Evolutionary conservation across 2,888 invertebrate species (phyloP).

Genomic region (Eurytoma californica): DNA sequence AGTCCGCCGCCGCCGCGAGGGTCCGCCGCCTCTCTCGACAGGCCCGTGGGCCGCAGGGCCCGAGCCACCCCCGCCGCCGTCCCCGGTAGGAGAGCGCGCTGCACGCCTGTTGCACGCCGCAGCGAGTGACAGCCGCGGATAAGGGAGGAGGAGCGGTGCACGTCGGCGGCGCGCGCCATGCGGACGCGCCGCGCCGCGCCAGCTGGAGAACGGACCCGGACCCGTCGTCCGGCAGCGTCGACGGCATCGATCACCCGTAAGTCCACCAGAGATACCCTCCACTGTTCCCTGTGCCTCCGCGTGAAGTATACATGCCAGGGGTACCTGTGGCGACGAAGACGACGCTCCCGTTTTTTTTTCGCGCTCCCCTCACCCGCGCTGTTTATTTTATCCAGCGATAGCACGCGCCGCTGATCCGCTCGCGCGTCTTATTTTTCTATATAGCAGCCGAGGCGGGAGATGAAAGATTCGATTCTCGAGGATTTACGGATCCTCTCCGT

Average conservation of each 20-base stretch:
- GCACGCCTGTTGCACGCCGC: conserved; percentile 31
- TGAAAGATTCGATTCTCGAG: too few relatives aligned
- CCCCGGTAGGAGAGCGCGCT: not conserved
- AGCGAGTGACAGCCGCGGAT: not conserved
- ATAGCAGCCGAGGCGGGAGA: too few relatives aligned
- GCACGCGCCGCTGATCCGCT: too few relatives aligned
- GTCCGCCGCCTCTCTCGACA: too few relatives aligned
- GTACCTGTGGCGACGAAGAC: not conserved
- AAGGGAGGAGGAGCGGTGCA: not conserved
- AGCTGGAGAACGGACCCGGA: conserved; percentile 32
- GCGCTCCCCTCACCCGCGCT: too few relatives aligned
- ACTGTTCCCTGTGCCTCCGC: not conserved
- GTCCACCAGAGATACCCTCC: not conserved
- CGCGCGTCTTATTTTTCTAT: too few relatives aligned
- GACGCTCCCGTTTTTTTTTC: too few relatives aligned
- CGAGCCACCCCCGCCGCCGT: not conserved
- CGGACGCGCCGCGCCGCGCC: conserved; percentile 18
- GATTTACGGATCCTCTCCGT: too few relatives aligned
- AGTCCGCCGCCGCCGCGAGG: too few relatives aligned
- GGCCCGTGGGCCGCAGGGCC: not conserved
- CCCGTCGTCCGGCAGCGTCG: not conserved
- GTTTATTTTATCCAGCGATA: too few relatives aligned
- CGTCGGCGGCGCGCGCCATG: conserved; percentile 23
- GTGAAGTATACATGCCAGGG: too few relatives aligned
- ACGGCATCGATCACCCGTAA: not conserved